phyloP scores from a whole-genome alignment of 1,140 invertebrate genomes.

The Halesus radiatus region DNA sequence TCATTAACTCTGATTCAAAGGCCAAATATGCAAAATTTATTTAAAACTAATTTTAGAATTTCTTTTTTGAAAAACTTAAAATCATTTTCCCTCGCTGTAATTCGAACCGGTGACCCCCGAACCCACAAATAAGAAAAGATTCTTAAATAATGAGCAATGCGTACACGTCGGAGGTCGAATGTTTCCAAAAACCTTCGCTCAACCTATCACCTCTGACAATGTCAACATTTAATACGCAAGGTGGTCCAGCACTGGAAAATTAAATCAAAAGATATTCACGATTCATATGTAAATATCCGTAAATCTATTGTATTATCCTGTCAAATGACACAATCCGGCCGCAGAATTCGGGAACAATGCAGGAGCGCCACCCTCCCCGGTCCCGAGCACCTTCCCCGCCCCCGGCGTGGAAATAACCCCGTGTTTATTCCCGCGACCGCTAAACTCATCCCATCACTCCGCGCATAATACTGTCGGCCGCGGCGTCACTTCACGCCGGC shows the following conservation, averaged over 20 bases:
- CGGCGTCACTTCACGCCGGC: constrained; percentile 50
- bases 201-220: no score
- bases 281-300: background rate
- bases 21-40: no score
- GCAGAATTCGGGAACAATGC: constrained; percentile 6
- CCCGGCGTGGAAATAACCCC: background rate
- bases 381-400: background rate
- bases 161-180: no score
- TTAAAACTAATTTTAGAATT: no score
- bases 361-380: background rate
- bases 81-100: no score
- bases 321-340: constrained; percentile 2
- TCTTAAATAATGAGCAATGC: no score
- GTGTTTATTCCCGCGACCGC: constrained; percentile 12
- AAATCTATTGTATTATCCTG: background rate
- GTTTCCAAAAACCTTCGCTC: no score
- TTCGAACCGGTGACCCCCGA: no score
- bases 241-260: background rate
- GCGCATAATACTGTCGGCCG: constrained; percentile 47
- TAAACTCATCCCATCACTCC: constrained; percentile 50
- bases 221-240: background rate
- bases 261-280: background rate
- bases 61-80: no score
- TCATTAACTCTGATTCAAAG: no score
- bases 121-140: no score